Evolutionary conservation across 2,888 invertebrate species (phyloP).

Genomic region (Rotaria sp.): DNA sequence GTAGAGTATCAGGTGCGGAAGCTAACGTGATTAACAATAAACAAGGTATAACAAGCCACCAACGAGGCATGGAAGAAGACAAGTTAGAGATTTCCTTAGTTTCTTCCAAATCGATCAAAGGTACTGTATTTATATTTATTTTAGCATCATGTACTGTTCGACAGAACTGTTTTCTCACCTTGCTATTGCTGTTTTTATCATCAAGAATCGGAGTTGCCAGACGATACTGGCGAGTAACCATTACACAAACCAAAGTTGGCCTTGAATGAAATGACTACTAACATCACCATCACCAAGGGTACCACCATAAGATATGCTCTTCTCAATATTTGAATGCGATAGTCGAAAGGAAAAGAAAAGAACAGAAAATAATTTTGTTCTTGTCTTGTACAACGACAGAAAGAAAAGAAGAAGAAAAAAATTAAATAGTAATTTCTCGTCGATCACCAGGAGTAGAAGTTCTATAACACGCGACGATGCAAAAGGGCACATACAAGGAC

Average conservation of each 20-base stretch:
- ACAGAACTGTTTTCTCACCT: background rate
- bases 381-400: no score
- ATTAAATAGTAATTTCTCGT: no score
- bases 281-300: background rate
- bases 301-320: background rate
- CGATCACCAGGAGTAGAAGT: no score
- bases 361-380: no score
- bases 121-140: background rate
- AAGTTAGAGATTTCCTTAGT: background rate
- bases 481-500: no score
- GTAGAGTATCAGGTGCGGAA: background rate
- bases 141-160: background rate
- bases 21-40: background rate
- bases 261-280: background rate
- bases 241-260: background rate
- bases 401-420: no score
- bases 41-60: conserved; percentile 8
- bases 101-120: background rate
- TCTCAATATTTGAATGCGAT: background rate
- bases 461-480: no score
- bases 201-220: background rate
- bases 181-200: background rate
- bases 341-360: background rate
- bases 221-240: background rate
- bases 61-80: background rate